Evolutionary conservation across 2,888 invertebrate species (phyloP).

Genomic region (Oscheius myriophilus): DNA sequence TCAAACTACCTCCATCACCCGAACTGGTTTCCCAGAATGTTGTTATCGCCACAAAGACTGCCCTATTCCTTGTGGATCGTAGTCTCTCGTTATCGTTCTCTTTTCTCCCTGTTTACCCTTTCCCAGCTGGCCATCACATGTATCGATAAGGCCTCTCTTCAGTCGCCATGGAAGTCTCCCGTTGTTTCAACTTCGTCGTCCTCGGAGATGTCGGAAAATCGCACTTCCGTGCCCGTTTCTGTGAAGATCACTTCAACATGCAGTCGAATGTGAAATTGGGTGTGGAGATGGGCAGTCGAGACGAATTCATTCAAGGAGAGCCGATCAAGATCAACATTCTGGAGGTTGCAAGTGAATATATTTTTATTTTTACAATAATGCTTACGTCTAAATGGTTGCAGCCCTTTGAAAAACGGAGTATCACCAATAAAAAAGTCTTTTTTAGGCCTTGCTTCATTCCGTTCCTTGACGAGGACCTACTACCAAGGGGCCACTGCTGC

Average conservation of each 20-base stretch:
- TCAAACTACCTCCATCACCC: too few relatives aligned
- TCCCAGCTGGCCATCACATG: too few relatives aligned
- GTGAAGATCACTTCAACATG: slow-evolving; percentile 8
- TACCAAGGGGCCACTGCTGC: slow-evolving; percentile 20
- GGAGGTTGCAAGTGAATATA: slow-evolving; percentile 11
- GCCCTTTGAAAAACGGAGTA: neutral
- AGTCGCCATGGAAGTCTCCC: neutral
- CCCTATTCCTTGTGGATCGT: too few relatives aligned
- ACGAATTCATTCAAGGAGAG: slow-evolving; percentile 8
- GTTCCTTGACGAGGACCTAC: slow-evolving; percentile 16
- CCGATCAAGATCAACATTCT: slow-evolving; percentile 4
- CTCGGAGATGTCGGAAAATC: slow-evolving; percentile 24
- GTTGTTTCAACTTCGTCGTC: slow-evolving; percentile 15
- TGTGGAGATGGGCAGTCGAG: slow-evolving; percentile 13
- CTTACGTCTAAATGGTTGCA: too few relatives aligned
- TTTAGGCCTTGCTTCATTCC: slow-evolving; percentile 17
- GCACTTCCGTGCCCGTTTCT: slow-evolving; percentile 9
- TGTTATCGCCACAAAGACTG: too few relatives aligned
- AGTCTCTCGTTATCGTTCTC: too few relatives aligned
- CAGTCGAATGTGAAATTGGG: slow-evolving; percentile 17
- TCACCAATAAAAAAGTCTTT: neutral
- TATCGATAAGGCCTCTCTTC: too few relatives aligned
- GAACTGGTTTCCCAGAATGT: too few relatives aligned
- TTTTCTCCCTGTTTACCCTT: too few relatives aligned
- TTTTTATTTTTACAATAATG: too few relatives aligned